These are phyloP conservation scores for Artibeus jamaicensis DNA, from an alignment of 2,797 vertebrate species.

Conservation along the genomic window DNA sequence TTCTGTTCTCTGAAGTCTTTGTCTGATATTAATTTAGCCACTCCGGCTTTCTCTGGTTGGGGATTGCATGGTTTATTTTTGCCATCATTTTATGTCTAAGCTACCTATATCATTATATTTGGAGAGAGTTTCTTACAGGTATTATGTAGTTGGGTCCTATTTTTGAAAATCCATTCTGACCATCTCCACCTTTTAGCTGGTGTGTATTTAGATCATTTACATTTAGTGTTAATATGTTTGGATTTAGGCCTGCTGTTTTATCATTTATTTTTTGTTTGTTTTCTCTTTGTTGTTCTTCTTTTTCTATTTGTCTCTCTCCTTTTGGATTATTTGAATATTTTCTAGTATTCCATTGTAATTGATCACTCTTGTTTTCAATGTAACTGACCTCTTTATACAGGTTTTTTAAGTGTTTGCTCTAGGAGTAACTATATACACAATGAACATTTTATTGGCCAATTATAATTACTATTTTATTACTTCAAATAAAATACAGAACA, in stretches of 20 bases:
- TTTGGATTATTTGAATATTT: not conserved
- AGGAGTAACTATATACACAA: not conserved
- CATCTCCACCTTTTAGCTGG: too few relatives aligned
- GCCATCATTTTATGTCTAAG: not conserved
- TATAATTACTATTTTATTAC: not conserved
- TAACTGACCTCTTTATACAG: not conserved
- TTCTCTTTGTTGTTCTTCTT: too few relatives aligned
- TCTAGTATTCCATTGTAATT: not conserved
- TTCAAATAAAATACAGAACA: not conserved
- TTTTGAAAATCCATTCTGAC: too few relatives aligned
- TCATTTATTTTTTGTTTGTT: too few relatives aligned
- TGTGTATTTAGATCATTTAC: too few relatives aligned
- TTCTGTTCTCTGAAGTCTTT: not conserved
- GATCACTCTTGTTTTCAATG: not conserved
- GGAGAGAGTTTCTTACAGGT: too few relatives aligned
- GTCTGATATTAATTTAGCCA: not conserved
- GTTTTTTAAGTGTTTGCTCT: not conserved
- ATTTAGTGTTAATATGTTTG: too few relatives aligned
- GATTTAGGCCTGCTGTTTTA: too few relatives aligned
- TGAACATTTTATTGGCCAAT: not conserved
- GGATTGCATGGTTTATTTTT: not conserved
- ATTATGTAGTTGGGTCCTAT: too few relatives aligned
- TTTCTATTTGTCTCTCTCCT: too few relatives aligned
- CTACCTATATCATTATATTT: too few relatives aligned
- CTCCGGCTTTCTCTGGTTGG: not conserved